A percentile compares a stretch with the other conserved stretches of the same genome.
phyloP scores from a whole-genome alignment of 1,140 invertebrate genomes.

The Bombyx mandarina region DNA sequence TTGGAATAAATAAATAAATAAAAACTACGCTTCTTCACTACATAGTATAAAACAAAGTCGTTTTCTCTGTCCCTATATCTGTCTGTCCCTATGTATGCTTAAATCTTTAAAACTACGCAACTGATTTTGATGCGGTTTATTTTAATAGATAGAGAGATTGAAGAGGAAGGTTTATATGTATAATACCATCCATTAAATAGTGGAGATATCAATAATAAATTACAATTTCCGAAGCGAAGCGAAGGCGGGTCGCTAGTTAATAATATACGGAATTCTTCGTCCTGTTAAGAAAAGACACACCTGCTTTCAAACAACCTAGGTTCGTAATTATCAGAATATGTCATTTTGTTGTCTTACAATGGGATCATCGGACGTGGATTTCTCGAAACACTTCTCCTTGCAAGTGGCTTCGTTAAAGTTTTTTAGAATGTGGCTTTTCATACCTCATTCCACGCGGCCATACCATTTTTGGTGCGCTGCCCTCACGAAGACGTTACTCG shows the following conservation, averaged over 20 bases:
- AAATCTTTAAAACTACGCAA: too few species aligned
- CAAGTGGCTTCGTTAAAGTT: conserved; percentile 18
- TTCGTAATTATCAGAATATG: neutral
- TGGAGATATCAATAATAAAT: too few species aligned
- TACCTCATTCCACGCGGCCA: conserved; percentile 15
- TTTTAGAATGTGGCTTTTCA: conserved; percentile 23
- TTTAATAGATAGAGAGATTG: too few species aligned
- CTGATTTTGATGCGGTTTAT: too few species aligned
- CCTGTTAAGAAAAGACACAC: neutral
- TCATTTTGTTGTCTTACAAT: conserved; percentile 12
- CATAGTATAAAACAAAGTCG: too few species aligned
- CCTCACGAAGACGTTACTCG: conserved; percentile 10
- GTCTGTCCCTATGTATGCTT: too few species aligned
- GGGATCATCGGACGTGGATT: conserved; percentile 14
- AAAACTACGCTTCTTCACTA: too few species aligned
- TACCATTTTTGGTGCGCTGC: conserved; percentile 17
- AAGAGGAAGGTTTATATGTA: too few species aligned
- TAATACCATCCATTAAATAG: too few species aligned
- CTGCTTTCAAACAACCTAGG: neutral
- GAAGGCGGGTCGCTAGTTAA: neutral
- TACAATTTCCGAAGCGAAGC: too few species aligned
- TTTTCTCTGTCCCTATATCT: too few species aligned
- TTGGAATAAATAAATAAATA: too few species aligned
- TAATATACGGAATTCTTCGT: conserved; percentile 2
- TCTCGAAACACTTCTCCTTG: conserved; percentile 17